Conservation (phyloP, 2,888 invertebrate genomes). For the Xestobium rufovillosum region DNA sequence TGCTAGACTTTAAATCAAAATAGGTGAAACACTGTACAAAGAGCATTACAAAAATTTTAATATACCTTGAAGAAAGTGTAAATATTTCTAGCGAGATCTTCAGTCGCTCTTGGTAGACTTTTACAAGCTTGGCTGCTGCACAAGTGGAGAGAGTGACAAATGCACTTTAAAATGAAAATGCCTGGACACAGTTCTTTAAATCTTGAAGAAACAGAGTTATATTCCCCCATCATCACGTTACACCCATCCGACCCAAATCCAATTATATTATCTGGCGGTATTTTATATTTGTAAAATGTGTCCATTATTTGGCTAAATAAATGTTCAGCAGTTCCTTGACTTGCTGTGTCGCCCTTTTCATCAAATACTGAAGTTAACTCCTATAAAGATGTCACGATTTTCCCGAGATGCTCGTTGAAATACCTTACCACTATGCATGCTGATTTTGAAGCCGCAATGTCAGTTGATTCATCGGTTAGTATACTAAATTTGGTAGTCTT, state of each 20-base stretch:
- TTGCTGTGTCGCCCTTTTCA: constrained; percentile 5
- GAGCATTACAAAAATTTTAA: too few relatives aligned
- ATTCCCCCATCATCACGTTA: constrained; percentile 32
- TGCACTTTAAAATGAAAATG: constrained; percentile 31
- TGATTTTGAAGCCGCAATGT: constrained; percentile 8
- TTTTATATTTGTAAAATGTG: constrained; percentile 19
- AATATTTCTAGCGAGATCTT: constrained; percentile 30
- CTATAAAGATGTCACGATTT: constrained; percentile 9
- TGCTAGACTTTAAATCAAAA: constrained; percentile 9
- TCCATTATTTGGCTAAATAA: constrained; percentile 7
- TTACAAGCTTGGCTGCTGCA: constrained; percentile 32
- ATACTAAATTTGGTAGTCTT: constrained; percentile 11
- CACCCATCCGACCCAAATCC: constrained; percentile 35
- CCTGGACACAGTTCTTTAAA: constrained; percentile 28
- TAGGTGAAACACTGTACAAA: too few relatives aligned
- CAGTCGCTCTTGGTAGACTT: constrained; percentile 29
- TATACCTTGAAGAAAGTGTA: constrained; percentile 20
- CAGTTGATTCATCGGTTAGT: constrained; percentile 11
- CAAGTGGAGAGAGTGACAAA: constrained; percentile 34
- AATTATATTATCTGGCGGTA: constrained; percentile 31
- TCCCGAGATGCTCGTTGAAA: constrained; percentile 4
- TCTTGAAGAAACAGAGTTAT: constrained; percentile 30
- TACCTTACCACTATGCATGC: constrained; percentile 10
- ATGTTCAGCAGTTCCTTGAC: constrained; percentile 10
- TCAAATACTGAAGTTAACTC: constrained; percentile 6